Percentiles rank a stretch among this genome's conserved stretches.
phyloP scores from a whole-genome alignment of 2,797 vertebrate genomes.

The Lophotriccus pileatus region DNA sequence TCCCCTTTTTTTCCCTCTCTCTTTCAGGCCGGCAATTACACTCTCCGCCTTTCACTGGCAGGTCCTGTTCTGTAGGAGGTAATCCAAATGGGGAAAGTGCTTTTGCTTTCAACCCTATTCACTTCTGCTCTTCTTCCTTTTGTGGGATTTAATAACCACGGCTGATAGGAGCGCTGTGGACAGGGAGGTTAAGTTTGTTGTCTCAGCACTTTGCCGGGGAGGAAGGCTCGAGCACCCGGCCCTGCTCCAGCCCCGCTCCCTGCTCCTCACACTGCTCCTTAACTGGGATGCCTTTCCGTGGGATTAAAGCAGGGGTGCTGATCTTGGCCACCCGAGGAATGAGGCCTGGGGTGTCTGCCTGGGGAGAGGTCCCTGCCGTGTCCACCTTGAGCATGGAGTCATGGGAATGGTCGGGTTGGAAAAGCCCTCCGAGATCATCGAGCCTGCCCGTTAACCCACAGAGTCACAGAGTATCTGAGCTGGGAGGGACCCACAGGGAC shows the following conservation, averaged over 20 bases:
- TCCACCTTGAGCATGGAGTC: neutral
- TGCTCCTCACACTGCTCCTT: neutral
- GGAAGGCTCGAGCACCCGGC: slow-evolving; percentile 58
- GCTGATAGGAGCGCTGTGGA: slow-evolving; percentile 74
- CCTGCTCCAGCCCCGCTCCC: neutral
- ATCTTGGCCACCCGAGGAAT: neutral
- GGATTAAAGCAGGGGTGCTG: neutral
- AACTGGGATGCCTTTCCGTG: neutral
- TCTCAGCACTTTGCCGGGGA: slow-evolving; percentile 79
- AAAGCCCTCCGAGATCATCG: neutral
- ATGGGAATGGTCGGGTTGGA: fast-evolving
- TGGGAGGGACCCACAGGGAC: neutral
- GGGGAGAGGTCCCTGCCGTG: neutral
- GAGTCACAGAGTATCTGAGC: neutral
- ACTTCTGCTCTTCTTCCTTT: slow-evolving; percentile 77
- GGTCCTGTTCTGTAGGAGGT: slow-evolving; percentile 81
- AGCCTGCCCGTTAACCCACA: fast-evolving
- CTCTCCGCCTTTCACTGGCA: slow-evolving; percentile 84
- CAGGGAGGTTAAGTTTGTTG: slow-evolving; percentile 83
- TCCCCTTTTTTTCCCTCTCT: slow-evolving; percentile 41
- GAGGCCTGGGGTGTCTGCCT: neutral
- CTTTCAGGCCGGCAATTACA: slow-evolving; percentile 87
- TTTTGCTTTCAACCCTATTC: slow-evolving; percentile 79
- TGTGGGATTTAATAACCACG: slow-evolving; percentile 81
- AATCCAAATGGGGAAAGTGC: slow-evolving; percentile 81